Evolutionary conservation across 2,888 invertebrate genomes (phyloP), one percentile per base, ranked within the genome.

Genomic region (Galerucella calmariensis): DNA sequence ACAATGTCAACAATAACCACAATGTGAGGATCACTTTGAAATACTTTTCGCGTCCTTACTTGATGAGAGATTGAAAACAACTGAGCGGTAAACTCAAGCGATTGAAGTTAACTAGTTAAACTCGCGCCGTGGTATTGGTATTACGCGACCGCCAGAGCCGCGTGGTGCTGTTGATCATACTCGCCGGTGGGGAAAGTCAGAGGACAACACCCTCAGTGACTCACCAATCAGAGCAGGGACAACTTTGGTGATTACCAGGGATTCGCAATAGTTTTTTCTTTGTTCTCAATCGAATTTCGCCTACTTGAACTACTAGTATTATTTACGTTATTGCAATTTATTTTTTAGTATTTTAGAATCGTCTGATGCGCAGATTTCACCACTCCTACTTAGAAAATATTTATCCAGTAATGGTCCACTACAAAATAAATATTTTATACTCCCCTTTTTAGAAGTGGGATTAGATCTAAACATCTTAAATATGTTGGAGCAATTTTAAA

Each of bases 141-240:
- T 77, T 78, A 77, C 77, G 78, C 77, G 77, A 74, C 61, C 6
- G 41, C 69, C 56, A 58, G 35, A 62, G 68, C 72, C 73, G 77
- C 72, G 70, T 65, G 77, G 72, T 70, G 74, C 74, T 81, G 80
- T 78, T 78, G 77, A 81, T 78, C 78, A 72, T 56, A 77, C 66
- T 77, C 78, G 66, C 58, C 78, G 82, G 83, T 81, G 83, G 83
- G 84, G 84, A 82, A 83, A 80, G 83, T 81, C 83, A 83, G 87
- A 88, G 88, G 87, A 87, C 88, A 88, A 88, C 88, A 88, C 88
- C 88, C 88, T 88, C 87, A 82, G 85, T 88, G 88, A 88, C 81
- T 88, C 88, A 88, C 88, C 87, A 88, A 88, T 88, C 87, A 87
- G 85, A 86, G 85, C 84, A 84, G 83, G 86, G 87, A 87, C 88